These are phyloP conservation scores for Darevskia mixta DNA, from an alignment of 2,797 vertebrate species.

Conservation along the genomic window DNA sequence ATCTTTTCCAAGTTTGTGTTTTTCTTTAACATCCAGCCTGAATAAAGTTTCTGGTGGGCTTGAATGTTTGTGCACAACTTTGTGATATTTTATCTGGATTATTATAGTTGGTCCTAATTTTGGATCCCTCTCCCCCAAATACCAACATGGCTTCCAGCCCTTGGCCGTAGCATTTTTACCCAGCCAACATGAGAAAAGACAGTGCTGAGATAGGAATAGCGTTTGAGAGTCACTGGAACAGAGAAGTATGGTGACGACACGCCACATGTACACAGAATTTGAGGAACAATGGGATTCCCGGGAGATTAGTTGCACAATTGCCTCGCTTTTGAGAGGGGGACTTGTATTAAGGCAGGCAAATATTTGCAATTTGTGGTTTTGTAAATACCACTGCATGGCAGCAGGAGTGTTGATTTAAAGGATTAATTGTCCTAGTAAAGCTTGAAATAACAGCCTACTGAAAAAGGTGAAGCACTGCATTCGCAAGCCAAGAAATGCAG, in stretches of 20 bases:
- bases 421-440: neutral
- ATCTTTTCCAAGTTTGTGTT: neutral
- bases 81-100: neutral
- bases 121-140: neutral
- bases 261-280: neutral
- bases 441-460: conserved; percentile 2
- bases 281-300: conserved; percentile 35
- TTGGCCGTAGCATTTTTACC: neutral
- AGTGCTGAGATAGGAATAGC: fast-evolving
- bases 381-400: conserved; percentile 49
- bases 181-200: neutral
- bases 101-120: neutral
- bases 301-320: conserved; percentile 13
- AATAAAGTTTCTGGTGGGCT: neutral
- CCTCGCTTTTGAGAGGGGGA: neutral
- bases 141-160: neutral
- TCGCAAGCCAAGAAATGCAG: neutral
- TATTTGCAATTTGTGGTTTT: conserved; percentile 52
- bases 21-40: neutral
- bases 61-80: neutral
- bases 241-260: neutral
- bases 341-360: conserved; percentile 37
- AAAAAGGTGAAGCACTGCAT: neutral
- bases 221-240: neutral
- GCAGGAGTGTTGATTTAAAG: conserved; percentile 48